Evolutionary conservation across 2,797 vertebrate species (phyloP), one percentile per base, ranked within the genome.

Genomic region (Botia almorhae): DNA sequence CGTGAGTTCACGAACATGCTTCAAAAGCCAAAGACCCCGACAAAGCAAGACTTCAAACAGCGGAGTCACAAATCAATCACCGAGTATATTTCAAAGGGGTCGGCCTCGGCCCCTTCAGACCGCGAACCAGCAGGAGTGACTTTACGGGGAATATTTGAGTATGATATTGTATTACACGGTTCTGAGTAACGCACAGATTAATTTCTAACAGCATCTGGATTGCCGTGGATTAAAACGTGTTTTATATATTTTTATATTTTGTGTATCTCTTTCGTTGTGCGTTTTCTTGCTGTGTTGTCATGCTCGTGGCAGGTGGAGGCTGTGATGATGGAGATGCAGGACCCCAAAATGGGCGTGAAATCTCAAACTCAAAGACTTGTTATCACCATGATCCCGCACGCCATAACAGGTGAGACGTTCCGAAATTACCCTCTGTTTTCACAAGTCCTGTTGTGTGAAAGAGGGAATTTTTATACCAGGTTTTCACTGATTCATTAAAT

Each of bases 321-420:
- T 0, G 91, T 98, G 1, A 86, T 99, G 87, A 91, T 98, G 91
- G 96, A 98, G 92, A 99, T 99, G 97, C 98, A 99, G 92, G 95
- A 94, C 83, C 94, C 95, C 1, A 94, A 95, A 33, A 92, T 89
- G 0, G 98, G 98, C 60, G 91, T 99, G 39, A 96, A 94, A 87
- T 96, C 90, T 0, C 96, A 98, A 86, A 94, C 90, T 0, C 98
- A 99, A 92, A 94, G 93, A 23, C 93, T 98, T 87, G 93, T 93
- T 77, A 91, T 98, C 77, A 91, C 95, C 7, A 95, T 84, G 4
- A 96, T 98, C 87, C 97, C 97, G 0, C 97, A 99, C 0, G 96
- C 96, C 21, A 93, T 98, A 79, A 93, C 95, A 83, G 98, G 98
- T 99, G 89, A 5, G 53, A 60, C 1, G 36, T 36, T 51, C 39